Percentiles rank a stretch among this genome's conserved stretches.
Evolutionary conservation across 2,888 invertebrate species (phyloP).

Genomic region (Trichogramma dendrolimi): DNA sequence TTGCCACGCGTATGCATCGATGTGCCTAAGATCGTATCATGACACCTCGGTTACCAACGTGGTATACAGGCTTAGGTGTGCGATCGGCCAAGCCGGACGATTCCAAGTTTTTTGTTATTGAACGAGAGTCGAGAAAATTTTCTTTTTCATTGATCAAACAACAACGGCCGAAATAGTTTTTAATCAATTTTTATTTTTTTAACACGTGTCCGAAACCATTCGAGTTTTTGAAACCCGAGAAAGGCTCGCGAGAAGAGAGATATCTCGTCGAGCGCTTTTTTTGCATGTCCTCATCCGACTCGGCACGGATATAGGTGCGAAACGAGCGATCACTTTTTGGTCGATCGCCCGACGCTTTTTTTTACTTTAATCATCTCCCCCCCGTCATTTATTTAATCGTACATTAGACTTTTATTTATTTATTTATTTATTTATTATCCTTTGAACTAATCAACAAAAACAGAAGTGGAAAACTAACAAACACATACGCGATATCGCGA

Average conservation of each 20-base stretch:
- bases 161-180: too few relatives aligned
- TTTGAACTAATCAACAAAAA: constrained; percentile 31
- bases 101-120: constrained; percentile 4
- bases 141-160: too few relatives aligned
- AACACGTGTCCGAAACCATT: not conserved
- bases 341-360: constrained; percentile 16
- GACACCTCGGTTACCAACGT: constrained; percentile 23
- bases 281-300: constrained; percentile 21
- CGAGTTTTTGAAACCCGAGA: constrained; percentile 12
- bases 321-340: constrained; percentile 17
- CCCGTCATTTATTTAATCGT: too few relatives aligned
- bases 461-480: constrained; percentile 29
- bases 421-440: constrained; percentile 19
- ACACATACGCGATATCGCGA: constrained; percentile 21
- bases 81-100: constrained; percentile 25
- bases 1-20: constrained; percentile 25
- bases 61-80: constrained; percentile 28
- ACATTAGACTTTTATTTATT: not conserved
- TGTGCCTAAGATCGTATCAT: constrained; percentile 16
- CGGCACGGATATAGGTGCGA: constrained; percentile 16
- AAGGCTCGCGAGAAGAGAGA: not conserved
- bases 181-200: not conserved
- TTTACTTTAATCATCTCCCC: not conserved
- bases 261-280: not conserved
- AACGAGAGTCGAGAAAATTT: constrained; percentile 15